These are phyloP conservation scores for Electrona antarctica DNA, from an alignment of 2,113 vertebrate species.

Conservation along the genomic window DNA sequence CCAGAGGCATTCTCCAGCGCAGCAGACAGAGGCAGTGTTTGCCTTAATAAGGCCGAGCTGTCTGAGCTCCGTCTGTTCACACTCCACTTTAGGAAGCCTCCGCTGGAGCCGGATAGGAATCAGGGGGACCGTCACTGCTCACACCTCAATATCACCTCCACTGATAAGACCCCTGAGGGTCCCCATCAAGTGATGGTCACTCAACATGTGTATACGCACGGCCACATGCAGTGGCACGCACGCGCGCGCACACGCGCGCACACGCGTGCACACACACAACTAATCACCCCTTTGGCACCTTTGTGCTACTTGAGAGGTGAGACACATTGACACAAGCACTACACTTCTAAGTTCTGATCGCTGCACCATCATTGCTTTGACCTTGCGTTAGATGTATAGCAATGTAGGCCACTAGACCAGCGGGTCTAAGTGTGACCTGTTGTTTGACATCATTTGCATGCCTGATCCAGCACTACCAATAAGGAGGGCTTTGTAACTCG, in stretches of 20 bases:
- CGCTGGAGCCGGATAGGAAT: conserved; percentile 55
- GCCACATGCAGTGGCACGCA: neutral
- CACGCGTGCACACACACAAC: conserved; percentile 10
- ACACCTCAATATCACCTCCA: conserved; percentile 52
- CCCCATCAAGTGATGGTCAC: conserved; percentile 18
- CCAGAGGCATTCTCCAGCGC: neutral
- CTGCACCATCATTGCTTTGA: conserved; percentile 4
- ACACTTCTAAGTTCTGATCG: neutral
- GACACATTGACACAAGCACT: neutral
- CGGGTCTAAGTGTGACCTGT: conserved; percentile 19
- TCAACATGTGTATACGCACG: conserved; percentile 4
- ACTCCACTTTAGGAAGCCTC: conserved; percentile 49
- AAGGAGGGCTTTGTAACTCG: conserved; percentile 30
- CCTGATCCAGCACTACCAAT: conserved; percentile 8
- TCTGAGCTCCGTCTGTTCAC: conserved; percentile 45
- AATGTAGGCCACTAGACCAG: conserved; percentile 33
- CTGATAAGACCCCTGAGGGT: conserved; percentile 42
- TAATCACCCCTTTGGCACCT: conserved; percentile 45
- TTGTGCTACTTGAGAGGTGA: conserved; percentile 34
- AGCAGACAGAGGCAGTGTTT: conserved; percentile 19
- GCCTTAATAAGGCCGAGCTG: conserved; percentile 53
- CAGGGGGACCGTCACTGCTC: conserved; percentile 31
- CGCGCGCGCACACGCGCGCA: neutral
- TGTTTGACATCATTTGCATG: conserved; percentile 35
- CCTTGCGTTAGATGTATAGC: conserved; percentile 18